These are phyloP conservation scores for Neopelma chrysocephalum DNA, from an alignment of 2,797 vertebrate species.

Conservation along the genomic window DNA sequence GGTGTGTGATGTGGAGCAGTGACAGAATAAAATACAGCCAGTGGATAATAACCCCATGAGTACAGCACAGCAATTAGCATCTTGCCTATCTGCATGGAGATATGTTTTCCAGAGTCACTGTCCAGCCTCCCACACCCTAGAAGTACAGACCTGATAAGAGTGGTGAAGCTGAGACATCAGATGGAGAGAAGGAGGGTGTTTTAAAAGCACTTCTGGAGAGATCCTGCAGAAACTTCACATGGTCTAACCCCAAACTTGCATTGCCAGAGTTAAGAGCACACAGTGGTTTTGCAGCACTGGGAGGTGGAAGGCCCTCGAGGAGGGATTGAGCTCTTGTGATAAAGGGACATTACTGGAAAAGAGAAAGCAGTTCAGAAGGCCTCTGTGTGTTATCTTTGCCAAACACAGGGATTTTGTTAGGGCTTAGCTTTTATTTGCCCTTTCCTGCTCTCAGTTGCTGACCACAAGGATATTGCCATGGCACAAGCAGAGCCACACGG, in stretches of 20 bases:
- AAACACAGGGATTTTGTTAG: background rate
- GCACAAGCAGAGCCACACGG: background rate
- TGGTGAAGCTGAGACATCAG: background rate
- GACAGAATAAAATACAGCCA: background rate
- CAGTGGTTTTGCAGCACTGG: slow-evolving; percentile 33
- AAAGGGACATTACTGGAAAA: background rate
- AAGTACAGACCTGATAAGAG: background rate
- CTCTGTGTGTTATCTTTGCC: slow-evolving; percentile 35
- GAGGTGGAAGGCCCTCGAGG: background rate
- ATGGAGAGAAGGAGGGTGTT: background rate
- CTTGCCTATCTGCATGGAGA: background rate
- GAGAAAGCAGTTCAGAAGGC: background rate
- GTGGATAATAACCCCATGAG: background rate
- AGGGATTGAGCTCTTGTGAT: background rate
- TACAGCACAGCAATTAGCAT: background rate
- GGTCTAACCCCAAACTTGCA: background rate
- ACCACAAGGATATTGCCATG: rapidly evolving
- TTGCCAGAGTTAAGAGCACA: slow-evolving; percentile 1
- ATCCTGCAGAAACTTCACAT: rapidly evolving
- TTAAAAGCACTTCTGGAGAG: slow-evolving; percentile 12
- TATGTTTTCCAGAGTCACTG: background rate
- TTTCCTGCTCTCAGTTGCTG: background rate
- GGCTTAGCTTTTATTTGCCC: slow-evolving; percentile 44
- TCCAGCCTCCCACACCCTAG: background rate
- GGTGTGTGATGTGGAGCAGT: background rate